These are phyloP conservation scores for Nomada lathburiana DNA, from an alignment of 2,888 invertebrate genomes.

Conservation along the genomic window DNA sequence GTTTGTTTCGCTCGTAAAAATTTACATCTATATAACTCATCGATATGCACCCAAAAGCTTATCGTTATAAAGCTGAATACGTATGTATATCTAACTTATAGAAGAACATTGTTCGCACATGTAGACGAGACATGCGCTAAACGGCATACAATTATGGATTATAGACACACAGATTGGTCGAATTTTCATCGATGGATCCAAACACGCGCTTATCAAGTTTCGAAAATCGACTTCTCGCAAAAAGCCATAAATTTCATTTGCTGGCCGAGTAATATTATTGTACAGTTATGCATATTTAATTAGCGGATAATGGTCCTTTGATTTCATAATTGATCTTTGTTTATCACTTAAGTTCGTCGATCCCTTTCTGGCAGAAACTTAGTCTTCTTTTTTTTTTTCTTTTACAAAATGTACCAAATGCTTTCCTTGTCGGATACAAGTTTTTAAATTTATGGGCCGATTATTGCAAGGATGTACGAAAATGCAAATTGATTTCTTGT, in stretches of 20 bases:
- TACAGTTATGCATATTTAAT: slow-evolving; percentile 52
- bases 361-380: not conserved
- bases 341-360: slow-evolving; percentile 6
- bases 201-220: slow-evolving; percentile 64
- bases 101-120: slow-evolving; percentile 47
- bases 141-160: slow-evolving; percentile 49
- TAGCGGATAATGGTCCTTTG: slow-evolving; percentile 58
- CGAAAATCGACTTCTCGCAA: slow-evolving; percentile 29
- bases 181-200: slow-evolving; percentile 72
- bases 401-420: not conserved
- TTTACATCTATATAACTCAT: slow-evolving; percentile 67
- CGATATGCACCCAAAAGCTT: slow-evolving; percentile 65
- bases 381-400: not conserved
- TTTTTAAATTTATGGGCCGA: not conserved
- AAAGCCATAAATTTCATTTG: slow-evolving; percentile 24
- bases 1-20: slow-evolving; percentile 60
- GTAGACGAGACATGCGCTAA: slow-evolving; percentile 49
- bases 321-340: slow-evolving; percentile 46
- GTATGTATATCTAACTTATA: slow-evolving; percentile 37
- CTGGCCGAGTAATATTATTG: slow-evolving; percentile 47
- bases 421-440: not conserved
- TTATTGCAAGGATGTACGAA: slow-evolving; percentile 1
- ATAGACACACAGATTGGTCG: slow-evolving; percentile 83
- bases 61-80: slow-evolving; percentile 63
- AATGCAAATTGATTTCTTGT: slow-evolving; percentile 1